Evolutionary conservation across 2,888 invertebrate species (phyloP).

Genomic region (Metalampra italica): DNA sequence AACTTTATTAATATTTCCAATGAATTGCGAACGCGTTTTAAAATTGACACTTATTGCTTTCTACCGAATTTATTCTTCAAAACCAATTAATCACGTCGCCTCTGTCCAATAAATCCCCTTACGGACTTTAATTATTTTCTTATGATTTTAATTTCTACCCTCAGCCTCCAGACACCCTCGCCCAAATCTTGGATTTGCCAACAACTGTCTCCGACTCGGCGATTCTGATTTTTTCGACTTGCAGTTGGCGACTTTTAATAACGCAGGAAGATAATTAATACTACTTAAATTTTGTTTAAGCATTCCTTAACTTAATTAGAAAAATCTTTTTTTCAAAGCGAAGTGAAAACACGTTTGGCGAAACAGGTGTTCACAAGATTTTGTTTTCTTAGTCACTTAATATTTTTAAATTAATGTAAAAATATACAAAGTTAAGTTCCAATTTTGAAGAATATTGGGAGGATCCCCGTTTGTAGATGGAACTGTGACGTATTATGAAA

Average conservation of each 20-base stretch:
- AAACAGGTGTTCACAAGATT: conserved; percentile 11
- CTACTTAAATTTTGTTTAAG: conserved; percentile 78
- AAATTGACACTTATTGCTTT: conserved; percentile 78
- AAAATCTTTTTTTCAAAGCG: conserved; percentile 32
- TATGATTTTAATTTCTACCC: conserved; percentile 76
- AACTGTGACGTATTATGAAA: no score
- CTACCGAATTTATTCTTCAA: conserved; percentile 53
- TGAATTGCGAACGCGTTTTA: conserved; percentile 47
- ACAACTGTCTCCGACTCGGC: conserved; percentile 28
- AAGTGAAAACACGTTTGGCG: conserved; percentile 19
- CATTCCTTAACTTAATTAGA: conserved; percentile 63
- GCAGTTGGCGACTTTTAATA: conserved; percentile 68
- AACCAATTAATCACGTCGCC: conserved; percentile 76
- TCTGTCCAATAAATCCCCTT: conserved; percentile 76
- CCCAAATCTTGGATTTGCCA: conserved; percentile 38
- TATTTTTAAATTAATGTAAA: not conserved
- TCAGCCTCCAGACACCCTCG: conserved; percentile 19
- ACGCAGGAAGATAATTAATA: conserved; percentile 75
- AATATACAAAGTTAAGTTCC: no score
- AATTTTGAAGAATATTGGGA: no score
- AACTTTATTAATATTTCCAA: conserved; percentile 58
- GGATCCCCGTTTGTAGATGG: no score
- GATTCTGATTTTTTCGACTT: conserved; percentile 36
- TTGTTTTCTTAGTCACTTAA: not conserved
- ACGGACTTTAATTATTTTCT: conserved; percentile 78